Evolutionary conservation across 92 coral and sea anemone genomes (phyloP), one percentile per base, ranked within the genome.

Genomic region (Nematostella vectensis): DNA sequence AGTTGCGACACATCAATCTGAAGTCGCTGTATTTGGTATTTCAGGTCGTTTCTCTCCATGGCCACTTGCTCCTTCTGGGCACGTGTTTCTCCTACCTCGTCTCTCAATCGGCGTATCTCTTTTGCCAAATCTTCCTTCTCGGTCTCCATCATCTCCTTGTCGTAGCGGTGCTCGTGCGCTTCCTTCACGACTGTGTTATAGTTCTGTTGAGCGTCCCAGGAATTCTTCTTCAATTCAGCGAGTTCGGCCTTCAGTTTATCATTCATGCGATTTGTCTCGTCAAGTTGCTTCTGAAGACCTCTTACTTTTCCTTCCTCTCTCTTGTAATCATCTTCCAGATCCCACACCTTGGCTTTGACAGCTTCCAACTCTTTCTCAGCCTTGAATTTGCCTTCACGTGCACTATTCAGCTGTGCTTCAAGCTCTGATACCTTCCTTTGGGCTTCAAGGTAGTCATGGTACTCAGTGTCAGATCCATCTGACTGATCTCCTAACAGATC

Each of bases 201-300:
- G 12, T 87, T 24, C 33, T 77, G 88, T 60, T 84, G 94, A 3
- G 83, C 76, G 38, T 80, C 83, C 80, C 80, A 75, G 11, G 77
- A 71, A 29, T 81, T 79, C 51, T 81, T 83, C 63, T 85, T 80
- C 25, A 80, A 33, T 27, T 80, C 70, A 15, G 74, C 74, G 27
- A 85, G 28, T n/a, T 85, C 88, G 20, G 59, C 63, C 18, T 85
- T 85, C 38, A 85, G 74, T 23, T 80, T 85, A 29, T 85, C 95
- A 67, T 85, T 85, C 84, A 85, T 70, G 50, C 67, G 71, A 31
- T 76, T 71, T 38, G 85, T 77, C 30, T 85, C 88, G 2, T 43
- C 68, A 11, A 67, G 59, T 47, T 75, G 43, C 25, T 61, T 73
- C 20, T 71, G 74, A 1, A 73, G 75, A 20, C 76, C 83, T 3